A percentile compares a stretch with the other conserved stretches of the same genome.
These are phyloP conservation scores for Sturnus vulgaris DNA, from an alignment of 2,113 vertebrate species.

Conservation along the genomic window DNA sequence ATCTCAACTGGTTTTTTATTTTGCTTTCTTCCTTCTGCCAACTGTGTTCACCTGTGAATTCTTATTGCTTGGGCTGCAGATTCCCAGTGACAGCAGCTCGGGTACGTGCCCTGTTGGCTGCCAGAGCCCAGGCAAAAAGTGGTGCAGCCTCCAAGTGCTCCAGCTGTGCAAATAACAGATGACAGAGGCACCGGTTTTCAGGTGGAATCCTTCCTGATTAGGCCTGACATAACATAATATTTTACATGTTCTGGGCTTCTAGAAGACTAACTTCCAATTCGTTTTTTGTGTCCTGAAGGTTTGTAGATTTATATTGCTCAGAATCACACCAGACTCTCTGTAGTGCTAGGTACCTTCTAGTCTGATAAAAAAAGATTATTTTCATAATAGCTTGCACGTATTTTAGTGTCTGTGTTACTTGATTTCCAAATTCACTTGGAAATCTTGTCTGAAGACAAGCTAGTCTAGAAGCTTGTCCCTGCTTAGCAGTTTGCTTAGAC, in stretches of 20 bases:
- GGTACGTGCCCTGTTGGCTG: not conserved
- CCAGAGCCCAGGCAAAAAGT: not conserved
- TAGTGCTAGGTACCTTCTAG: not conserved
- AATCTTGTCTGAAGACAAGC: not conserved
- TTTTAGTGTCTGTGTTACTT: not conserved
- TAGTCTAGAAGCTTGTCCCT: not conserved
- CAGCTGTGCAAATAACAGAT: not conserved
- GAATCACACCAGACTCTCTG: not conserved
- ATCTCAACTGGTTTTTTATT: not conserved
- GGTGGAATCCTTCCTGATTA: not conserved
- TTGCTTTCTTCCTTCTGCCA: not conserved
- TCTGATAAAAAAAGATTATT: not conserved
- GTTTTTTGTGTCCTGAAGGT: not conserved
- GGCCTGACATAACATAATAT: not conserved
- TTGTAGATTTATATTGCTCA: not conserved
- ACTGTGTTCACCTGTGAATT: not conserved
- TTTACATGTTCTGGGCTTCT: not conserved
- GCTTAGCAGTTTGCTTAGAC: not conserved
- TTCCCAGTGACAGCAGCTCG: not conserved
- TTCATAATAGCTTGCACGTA: not conserved
- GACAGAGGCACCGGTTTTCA: not conserved
- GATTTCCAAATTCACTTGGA: not conserved
- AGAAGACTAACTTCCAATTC: not conserved
- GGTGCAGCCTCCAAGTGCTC: not conserved
- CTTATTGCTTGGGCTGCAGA: not conserved